phyloP scores from a whole-genome alignment of 2,888 invertebrate genomes.

The Phania funesta region DNA sequence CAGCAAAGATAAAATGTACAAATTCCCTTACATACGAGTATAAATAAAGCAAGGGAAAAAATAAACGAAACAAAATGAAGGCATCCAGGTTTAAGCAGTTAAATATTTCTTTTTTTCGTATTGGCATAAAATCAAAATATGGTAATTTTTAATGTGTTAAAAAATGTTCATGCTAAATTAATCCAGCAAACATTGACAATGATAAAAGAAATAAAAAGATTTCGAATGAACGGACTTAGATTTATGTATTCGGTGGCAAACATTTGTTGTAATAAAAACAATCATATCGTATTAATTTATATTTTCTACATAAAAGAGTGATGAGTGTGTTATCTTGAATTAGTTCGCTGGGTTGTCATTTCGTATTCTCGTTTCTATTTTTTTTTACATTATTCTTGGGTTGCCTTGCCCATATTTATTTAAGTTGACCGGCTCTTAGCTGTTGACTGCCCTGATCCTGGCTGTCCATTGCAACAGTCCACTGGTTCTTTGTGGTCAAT shows the following conservation, averaged over 20 bases:
- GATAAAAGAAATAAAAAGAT: not conserved
- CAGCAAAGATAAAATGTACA: slow-evolving; percentile 23
- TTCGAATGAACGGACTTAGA: not conserved
- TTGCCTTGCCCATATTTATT: slow-evolving; percentile 17
- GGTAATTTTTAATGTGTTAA: slow-evolving; percentile 60
- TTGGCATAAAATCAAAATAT: slow-evolving; percentile 66
- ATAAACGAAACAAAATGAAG: not conserved
- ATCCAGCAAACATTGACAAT: not conserved
- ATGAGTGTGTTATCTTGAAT: not conserved
- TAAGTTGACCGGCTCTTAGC: slow-evolving; percentile 34
- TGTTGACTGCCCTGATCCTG: slow-evolving; percentile 38
- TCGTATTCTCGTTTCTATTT: slow-evolving; percentile 13
- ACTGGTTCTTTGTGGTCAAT: slow-evolving; percentile 65
- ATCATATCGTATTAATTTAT: no score
- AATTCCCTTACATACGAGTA: not conserved
- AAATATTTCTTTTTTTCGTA: slow-evolving; percentile 42
- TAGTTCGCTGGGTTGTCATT: slow-evolving; percentile 21
- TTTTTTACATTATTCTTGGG: not conserved
- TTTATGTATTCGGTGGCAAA: no score
- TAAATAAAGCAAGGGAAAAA: slow-evolving; percentile 10
- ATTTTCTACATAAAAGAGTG: not conserved
- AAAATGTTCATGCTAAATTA: slow-evolving; percentile 11
- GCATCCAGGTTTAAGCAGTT: slow-evolving; percentile 44
- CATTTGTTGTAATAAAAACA: no score
- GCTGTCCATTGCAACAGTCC: slow-evolving; percentile 20